Evolutionary conservation across 37 sponge, comb jelly and placozoan genomes (phyloP).

Genomic region (Geodia barretti): DNA sequence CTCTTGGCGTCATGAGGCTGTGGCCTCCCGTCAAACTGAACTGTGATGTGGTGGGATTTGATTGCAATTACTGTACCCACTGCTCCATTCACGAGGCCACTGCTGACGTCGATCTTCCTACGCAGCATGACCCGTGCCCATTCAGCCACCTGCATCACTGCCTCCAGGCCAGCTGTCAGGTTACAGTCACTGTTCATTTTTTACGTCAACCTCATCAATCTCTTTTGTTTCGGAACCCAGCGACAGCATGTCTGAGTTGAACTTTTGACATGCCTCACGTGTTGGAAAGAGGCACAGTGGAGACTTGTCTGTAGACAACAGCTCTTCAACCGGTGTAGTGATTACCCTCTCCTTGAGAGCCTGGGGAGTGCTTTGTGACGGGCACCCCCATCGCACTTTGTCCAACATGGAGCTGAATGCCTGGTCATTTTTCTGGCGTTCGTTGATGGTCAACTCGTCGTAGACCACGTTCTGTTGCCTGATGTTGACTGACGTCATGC

Average conservation of each 20-base stretch:
- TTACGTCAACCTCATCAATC: conserved; percentile 9
- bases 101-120: conserved; percentile 40
- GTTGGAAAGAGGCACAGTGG: conserved; percentile 67
- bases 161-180: conserved; percentile 61
- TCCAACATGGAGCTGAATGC: conserved; percentile 14
- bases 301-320: conserved; percentile 3
- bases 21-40: conserved; percentile 54
- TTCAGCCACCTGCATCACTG: conserved; percentile 33
- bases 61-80: conserved; percentile 47
- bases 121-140: conserved; percentile 73
- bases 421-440: conserved; percentile 54
- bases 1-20: conserved; percentile 19
- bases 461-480: conserved; percentile 46
- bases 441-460: conserved; percentile 72
- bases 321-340: conserved; percentile 20
- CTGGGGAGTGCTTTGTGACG: too few relatives aligned
- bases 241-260: conserved; percentile 44
- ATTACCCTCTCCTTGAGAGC: too few relatives aligned
- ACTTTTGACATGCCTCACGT: conserved; percentile 18
- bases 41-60: not conserved
- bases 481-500: conserved; percentile 32
- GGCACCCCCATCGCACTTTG: too few relatives aligned
- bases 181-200: conserved; percentile 66
- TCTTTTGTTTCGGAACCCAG: too few relatives aligned
- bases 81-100: conserved; percentile 73